Percentiles rank a stretch among this genome's conserved stretches.
Evolutionary conservation across 1,140 invertebrate species (phyloP).

Genomic region (Phymorhynchus buccinoides): DNA sequence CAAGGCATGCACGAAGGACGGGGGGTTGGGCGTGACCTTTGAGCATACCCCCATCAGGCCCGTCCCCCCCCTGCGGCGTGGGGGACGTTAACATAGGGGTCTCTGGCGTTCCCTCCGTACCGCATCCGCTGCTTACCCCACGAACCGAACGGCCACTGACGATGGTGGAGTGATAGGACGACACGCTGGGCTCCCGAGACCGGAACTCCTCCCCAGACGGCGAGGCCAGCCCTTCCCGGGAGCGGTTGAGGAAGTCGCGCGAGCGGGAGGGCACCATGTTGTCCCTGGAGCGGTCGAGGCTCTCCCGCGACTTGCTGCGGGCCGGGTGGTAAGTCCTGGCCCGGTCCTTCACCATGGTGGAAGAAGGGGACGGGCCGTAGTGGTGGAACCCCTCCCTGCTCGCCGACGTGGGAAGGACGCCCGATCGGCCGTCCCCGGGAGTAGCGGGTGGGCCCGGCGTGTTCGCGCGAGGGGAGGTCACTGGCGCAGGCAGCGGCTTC

Average conservation of each 20-base stretch:
- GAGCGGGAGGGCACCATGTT: constrained; percentile 32
- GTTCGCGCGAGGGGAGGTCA: constrained; percentile 21
- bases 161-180: constrained; percentile 27
- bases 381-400: constrained; percentile 29
- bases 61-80: neutral
- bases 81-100: neutral
- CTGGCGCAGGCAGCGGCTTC: constrained; percentile 17
- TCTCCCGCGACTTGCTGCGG: constrained; percentile 39
- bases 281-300: constrained; percentile 39
- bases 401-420: constrained; percentile 27
- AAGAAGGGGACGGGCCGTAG: constrained; percentile 14
- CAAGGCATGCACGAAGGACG: constrained; percentile 92
- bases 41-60: constrained; percentile 48
- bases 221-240: constrained; percentile 36
- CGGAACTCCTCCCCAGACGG: constrained; percentile 29
- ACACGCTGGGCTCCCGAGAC: constrained; percentile 32
- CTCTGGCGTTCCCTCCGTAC: neutral
- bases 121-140: neutral
- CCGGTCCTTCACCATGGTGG: constrained; percentile 41
- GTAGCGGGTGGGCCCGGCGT: neutral
- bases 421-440: neutral
- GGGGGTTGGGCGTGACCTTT: too few relatives aligned
- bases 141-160: too few relatives aligned
- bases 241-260: constrained; percentile 35
- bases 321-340: constrained; percentile 43